These are phyloP conservation scores for Actinernus sp. DNA, from an alignment of 92 coral and sea anemone species.

Conservation along the genomic window DNA sequence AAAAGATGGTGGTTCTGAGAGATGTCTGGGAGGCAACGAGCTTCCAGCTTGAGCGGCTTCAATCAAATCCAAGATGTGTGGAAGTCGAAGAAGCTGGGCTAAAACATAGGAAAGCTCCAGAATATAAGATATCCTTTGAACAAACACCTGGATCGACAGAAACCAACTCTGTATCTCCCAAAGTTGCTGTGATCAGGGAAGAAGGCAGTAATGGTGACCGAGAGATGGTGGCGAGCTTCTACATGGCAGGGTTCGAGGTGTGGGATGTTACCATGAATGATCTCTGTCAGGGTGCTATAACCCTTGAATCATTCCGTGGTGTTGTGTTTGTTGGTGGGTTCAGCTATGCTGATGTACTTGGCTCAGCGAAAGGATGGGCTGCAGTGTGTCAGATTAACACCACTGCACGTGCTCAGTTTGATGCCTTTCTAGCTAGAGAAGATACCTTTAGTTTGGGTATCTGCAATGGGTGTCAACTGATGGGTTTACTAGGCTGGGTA, in stretches of 20 bases:
- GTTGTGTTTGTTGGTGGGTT: conserved; percentile 97
- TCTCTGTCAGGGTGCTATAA: conserved; percentile 74
- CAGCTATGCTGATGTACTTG: conserved; percentile 97
- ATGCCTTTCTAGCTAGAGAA: conserved; percentile 78
- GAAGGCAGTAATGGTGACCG: conserved; percentile 99
- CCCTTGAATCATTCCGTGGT: conserved; percentile 90
- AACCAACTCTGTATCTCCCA: conserved; percentile 35
- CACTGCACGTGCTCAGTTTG: conserved; percentile 77
- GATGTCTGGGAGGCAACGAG: conserved; percentile 99
- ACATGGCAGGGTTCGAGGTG: conserved; percentile 95
- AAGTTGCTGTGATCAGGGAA: conserved; percentile 93
- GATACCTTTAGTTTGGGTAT: conserved; percentile 99
- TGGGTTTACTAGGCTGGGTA: conserved; percentile 97
- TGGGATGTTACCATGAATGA: conserved; percentile 98
- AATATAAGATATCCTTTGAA: conserved; percentile 69
- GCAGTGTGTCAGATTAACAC: conserved; percentile 94
- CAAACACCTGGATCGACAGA: conserved; percentile 52
- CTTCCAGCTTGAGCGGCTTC: conserved; percentile 91
- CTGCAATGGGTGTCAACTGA: conserved; percentile 97
- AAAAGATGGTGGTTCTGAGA: conserved; percentile 88
- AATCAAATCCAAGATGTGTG: conserved; percentile 93
- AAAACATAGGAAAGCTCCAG: conserved; percentile 77
- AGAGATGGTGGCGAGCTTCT: conserved; percentile 93
- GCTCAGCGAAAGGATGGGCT: conserved; percentile 99
- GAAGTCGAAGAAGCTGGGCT: conserved; percentile 83